Conservation (phyloP, 2,888 invertebrate species). For the Andrena trimmerana region DNA sequence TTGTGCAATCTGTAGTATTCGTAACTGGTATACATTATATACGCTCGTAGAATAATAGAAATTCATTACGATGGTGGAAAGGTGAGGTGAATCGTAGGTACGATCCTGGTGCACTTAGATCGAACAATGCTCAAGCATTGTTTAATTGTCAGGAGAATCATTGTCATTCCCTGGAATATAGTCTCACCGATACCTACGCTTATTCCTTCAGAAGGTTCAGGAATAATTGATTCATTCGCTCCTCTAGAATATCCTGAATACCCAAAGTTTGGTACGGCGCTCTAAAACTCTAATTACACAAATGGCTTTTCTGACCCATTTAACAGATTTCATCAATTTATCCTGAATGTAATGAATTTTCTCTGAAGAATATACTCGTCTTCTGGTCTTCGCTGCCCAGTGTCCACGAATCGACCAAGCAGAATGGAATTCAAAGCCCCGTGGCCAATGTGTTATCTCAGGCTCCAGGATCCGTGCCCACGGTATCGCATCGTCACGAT, state of each 20-base stretch:
- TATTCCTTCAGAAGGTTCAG: too few relatives aligned
- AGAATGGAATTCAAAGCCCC: constrained; percentile 12
- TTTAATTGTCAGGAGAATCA: neutral
- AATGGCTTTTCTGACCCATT: too few relatives aligned
- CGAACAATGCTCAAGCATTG: neutral
- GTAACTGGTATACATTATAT: constrained; percentile 56
- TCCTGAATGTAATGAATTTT: too few relatives aligned
- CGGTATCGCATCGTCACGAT: constrained; percentile 30
- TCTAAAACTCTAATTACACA: too few relatives aligned
- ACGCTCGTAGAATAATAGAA: constrained; percentile 53
- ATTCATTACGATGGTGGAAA: constrained; percentile 40
- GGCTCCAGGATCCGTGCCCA: constrained; percentile 18
- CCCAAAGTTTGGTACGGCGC: too few relatives aligned
- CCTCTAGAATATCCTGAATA: too few relatives aligned
- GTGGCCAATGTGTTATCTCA: neutral
- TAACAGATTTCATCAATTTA: too few relatives aligned
- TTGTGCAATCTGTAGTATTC: constrained; percentile 55
- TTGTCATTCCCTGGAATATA: neutral
- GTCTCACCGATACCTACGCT: too few relatives aligned
- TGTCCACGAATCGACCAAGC: neutral
- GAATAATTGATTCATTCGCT: too few relatives aligned
- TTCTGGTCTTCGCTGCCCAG: neutral
- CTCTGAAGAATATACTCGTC: neutral
- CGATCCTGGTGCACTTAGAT: constrained; percentile 24
- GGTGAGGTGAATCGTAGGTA: constrained; percentile 34